phyloP scores from a whole-genome alignment of 2,888 invertebrate genomes.

The Itoplectis maculator region DNA sequence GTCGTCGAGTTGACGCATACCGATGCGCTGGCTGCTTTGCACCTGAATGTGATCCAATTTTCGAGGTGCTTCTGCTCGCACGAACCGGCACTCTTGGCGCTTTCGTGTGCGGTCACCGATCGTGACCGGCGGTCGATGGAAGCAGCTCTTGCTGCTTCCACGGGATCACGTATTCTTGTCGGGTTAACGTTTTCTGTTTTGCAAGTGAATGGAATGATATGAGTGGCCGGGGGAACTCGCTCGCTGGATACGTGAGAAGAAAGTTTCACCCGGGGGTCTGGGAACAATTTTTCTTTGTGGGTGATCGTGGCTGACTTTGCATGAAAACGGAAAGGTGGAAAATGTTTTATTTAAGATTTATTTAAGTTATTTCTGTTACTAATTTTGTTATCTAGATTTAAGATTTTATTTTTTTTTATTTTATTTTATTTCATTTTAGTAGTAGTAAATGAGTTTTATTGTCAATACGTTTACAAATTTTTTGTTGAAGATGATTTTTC shows the following conservation, averaged over 20 bases:
- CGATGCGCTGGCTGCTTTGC: slow-evolving; percentile 72
- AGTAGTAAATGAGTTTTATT: no score
- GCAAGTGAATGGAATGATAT: slow-evolving; percentile 74
- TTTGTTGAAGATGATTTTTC: no score
- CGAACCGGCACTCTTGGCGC: background rate
- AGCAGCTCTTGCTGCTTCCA: slow-evolving; percentile 20
- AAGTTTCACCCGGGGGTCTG: background rate
- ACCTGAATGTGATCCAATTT: slow-evolving; percentile 77
- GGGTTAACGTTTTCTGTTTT: slow-evolving; percentile 65
- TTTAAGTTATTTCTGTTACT: no score
- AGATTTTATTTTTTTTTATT: no score
- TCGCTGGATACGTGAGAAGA: slow-evolving; percentile 39
- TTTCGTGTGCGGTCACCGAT: slow-evolving; percentile 8
- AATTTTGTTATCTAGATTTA: no score
- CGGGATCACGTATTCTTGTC: slow-evolving; percentile 35
- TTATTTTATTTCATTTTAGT: no score
- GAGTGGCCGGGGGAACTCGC: background rate
- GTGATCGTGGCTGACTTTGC: background rate
- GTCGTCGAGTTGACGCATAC: slow-evolving; percentile 30
- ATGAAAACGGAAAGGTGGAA: background rate
- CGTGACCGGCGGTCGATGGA: slow-evolving; percentile 12
- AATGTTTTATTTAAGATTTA: no score
- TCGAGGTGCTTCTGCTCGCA: slow-evolving; percentile 35
- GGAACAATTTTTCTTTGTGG: background rate
- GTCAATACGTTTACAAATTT: no score